Percentiles rank a stretch among this genome's conserved stretches.
phyloP scores from a whole-genome alignment of 2,113 vertebrate genomes.

The Sinocyclocheilus grahami region DNA sequence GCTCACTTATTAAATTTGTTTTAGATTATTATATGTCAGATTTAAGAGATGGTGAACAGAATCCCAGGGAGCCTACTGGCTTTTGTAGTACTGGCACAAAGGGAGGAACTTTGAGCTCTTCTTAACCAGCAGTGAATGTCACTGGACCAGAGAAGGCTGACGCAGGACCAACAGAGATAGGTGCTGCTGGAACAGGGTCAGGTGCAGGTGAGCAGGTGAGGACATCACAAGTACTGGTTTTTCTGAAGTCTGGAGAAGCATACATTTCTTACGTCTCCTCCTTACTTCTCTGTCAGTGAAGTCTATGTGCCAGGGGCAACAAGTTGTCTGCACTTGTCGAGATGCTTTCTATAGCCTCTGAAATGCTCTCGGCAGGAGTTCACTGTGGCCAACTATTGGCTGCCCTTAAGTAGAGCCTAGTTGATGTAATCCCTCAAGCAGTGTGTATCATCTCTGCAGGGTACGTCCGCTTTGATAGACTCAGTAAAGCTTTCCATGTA shows the following conservation, averaged over 20 bases:
- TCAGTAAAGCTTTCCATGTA: conserved; percentile 11
- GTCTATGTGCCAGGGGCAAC: not conserved
- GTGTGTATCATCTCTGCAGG: conserved; percentile 26
- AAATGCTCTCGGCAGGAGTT: conserved; percentile 18
- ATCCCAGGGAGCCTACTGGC: not conserved
- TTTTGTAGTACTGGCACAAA: not conserved
- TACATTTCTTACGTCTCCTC: not conserved
- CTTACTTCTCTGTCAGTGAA: not conserved
- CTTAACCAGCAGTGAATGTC: not conserved
- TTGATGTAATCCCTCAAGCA: conserved; percentile 34
- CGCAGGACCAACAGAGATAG: not conserved
- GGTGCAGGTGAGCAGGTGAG: conserved; percentile 2
- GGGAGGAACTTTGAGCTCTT: not conserved
- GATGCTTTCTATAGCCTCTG: conserved; percentile 5
- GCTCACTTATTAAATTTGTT: not conserved
- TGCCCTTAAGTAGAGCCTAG: conserved; percentile 31
- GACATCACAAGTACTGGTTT: not conserved
- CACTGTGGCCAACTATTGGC: conserved; percentile 23
- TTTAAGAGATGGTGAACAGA: not conserved
- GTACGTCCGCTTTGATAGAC: not conserved
- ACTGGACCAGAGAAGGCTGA: not conserved
- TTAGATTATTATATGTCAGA: not conserved
- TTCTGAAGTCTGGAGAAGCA: not conserved
- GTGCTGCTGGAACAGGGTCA: not conserved
- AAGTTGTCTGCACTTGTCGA: conserved; percentile 3